These are phyloP conservation scores for Rhadina sibilatrix DNA, from an alignment of 2,113 vertebrate genomes.

Conservation along the genomic window DNA sequence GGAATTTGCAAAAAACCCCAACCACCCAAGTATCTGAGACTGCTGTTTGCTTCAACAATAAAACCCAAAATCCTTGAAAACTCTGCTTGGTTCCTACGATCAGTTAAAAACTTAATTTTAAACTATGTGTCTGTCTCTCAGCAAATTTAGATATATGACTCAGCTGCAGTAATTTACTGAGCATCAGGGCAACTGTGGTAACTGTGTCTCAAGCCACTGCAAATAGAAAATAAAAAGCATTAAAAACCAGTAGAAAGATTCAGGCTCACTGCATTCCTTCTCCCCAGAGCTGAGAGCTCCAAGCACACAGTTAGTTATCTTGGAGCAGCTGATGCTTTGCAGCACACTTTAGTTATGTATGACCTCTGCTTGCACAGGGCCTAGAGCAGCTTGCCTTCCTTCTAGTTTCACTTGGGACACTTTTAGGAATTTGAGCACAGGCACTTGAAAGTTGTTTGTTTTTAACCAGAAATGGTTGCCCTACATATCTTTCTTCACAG, in stretches of 20 bases:
- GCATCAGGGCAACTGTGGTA: not conserved
- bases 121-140: not conserved
- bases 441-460: not conserved
- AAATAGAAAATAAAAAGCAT: not conserved
- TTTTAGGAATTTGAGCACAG: not conserved
- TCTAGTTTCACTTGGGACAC: not conserved
- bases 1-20: constrained; percentile 1
- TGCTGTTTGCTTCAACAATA: not conserved
- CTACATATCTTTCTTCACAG: not conserved
- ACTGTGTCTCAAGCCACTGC: not conserved
- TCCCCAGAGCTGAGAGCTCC: not conserved
- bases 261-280: not conserved
- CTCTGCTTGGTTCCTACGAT: not conserved
- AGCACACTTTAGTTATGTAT: not conserved
- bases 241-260: not conserved
- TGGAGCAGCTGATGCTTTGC: not conserved
- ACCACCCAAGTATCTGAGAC: not conserved
- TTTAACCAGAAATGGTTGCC: not conserved
- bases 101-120: not conserved
- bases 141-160: not conserved
- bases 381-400: not conserved
- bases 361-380: not conserved
- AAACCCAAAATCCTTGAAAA: not conserved
- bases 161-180: not conserved
- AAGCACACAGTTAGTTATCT: not conserved